phyloP scores from a whole-genome alignment of 2,888 invertebrate genomes.

The Heliconius ethilla region DNA sequence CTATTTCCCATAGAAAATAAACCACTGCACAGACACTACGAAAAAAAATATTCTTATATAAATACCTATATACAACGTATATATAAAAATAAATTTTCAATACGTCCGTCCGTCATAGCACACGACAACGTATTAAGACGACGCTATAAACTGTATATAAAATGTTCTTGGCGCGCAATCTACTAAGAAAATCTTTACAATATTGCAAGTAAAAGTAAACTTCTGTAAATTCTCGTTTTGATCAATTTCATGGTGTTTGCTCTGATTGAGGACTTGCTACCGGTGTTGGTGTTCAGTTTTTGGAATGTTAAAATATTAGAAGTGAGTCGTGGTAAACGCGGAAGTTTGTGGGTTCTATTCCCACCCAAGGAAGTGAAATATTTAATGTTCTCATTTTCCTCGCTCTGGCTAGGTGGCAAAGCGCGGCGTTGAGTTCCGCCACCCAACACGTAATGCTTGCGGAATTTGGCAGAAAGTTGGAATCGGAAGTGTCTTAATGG shows the following conservation, averaged over 20 bases:
- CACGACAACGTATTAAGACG: conserved; percentile 13
- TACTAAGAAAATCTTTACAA: conserved; percentile 11
- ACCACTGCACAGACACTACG: conserved; percentile 1
- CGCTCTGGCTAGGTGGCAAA: background rate
- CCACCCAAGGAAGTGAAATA: too few relatives aligned
- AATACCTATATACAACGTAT: background rate
- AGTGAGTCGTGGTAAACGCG: too few relatives aligned
- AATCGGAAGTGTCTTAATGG: too few relatives aligned
- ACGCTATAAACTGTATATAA: conserved; percentile 9
- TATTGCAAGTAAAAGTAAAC: conserved; percentile 30
- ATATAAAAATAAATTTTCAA: conserved; percentile 5
- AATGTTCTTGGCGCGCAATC: conserved; percentile 2
- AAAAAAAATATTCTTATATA: background rate
- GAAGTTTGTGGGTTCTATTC: too few relatives aligned
- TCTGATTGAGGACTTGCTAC: conserved; percentile 28
- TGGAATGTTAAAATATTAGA: background rate
- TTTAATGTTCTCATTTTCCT: too few relatives aligned
- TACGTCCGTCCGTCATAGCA: conserved; percentile 22
- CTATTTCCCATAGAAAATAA: background rate
- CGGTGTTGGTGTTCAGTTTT: conserved; percentile 27
- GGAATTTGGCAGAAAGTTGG: too few relatives aligned
- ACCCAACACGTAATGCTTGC: rapidly evolving
- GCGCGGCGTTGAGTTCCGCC: background rate
- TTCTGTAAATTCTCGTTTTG: conserved; percentile 30
- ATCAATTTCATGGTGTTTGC: conserved; percentile 40